Evolutionary conservation across 2,797 vertebrate species (phyloP).

Genomic region (Lemur catta): DNA sequence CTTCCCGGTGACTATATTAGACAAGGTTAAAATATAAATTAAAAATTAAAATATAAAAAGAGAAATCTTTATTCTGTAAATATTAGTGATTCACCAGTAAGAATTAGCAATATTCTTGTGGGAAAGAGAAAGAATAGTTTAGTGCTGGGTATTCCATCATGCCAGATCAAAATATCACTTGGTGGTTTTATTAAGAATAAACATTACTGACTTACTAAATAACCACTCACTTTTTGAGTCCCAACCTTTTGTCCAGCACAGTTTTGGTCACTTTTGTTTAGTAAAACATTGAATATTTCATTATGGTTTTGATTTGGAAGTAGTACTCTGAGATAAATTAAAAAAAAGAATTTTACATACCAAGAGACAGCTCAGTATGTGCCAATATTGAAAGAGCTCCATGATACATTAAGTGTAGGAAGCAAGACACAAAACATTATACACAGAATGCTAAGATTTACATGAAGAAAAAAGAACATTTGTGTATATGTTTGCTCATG

Average conservation of each 20-base stretch:
- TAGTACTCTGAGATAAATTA: too few species aligned
- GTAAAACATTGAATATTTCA: background rate
- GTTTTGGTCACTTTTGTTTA: background rate
- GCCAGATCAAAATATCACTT: background rate
- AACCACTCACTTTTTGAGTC: background rate
- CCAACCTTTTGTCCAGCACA: background rate
- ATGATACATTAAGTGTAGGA: background rate
- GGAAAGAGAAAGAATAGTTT: background rate
- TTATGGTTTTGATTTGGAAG: too few species aligned
- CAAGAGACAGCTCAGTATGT: background rate
- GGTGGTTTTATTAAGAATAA: background rate
- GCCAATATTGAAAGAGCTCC: background rate
- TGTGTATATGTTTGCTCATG: background rate
- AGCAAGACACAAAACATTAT: conserved; percentile 8
- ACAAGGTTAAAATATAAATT: conserved; percentile 25
- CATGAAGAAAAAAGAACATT: background rate
- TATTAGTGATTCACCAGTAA: background rate
- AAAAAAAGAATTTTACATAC: too few species aligned
- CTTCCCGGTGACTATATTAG: background rate
- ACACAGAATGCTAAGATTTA: background rate
- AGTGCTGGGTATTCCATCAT: background rate
- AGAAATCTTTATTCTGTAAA: background rate
- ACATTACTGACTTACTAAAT: background rate
- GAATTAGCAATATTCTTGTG: background rate
- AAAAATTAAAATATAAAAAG: conserved; percentile 4